Percentiles rank a stretch among this genome's conserved stretches.
These are phyloP conservation scores for Daphoenositta chrysoptera DNA, from an alignment of 2,113 vertebrate genomes.

Conservation along the genomic window DNA sequence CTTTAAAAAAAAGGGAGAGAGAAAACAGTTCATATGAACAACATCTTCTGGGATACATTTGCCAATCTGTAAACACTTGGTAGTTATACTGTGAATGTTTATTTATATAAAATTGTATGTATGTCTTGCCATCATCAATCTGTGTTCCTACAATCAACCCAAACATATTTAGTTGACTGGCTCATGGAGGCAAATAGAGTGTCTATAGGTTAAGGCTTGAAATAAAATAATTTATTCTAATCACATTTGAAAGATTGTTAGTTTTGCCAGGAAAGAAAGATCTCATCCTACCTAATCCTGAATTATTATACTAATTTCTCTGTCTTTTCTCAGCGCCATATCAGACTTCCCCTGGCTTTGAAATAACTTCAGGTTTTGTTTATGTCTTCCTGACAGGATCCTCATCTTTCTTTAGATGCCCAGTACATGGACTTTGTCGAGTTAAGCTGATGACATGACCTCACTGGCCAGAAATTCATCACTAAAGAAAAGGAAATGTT, in stretches of 20 bases:
- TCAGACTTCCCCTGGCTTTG: slow-evolving; percentile 33
- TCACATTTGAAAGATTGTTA: slow-evolving; percentile 56
- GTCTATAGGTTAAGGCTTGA: background rate
- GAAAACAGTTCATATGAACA: background rate
- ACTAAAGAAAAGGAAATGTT: slow-evolving; percentile 33
- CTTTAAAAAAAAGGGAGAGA: background rate
- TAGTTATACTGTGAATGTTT: background rate
- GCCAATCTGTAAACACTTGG: background rate
- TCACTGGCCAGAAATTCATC: slow-evolving; percentile 43
- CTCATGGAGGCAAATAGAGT: slow-evolving; percentile 3
- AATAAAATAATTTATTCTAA: slow-evolving; percentile 60
- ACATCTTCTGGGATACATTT: background rate
- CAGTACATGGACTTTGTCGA: slow-evolving; percentile 63
- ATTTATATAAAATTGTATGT: slow-evolving; percentile 26
- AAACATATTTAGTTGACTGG: slow-evolving; percentile 13
- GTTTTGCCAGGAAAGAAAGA: slow-evolving; percentile 47
- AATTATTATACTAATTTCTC: slow-evolving; percentile 55
- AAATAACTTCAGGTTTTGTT: slow-evolving; percentile 56
- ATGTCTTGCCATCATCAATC: slow-evolving; percentile 30
- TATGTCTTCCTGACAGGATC: slow-evolving; percentile 51
- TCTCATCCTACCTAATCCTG: slow-evolving; percentile 60
- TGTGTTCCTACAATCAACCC: slow-evolving; percentile 1
- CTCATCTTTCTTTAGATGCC: slow-evolving; percentile 58
- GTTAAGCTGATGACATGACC: slow-evolving; percentile 57
- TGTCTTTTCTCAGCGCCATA: slow-evolving; percentile 55